Conservation (phyloP, 1,140 invertebrate species). For the Danaus melanippus region DNA sequence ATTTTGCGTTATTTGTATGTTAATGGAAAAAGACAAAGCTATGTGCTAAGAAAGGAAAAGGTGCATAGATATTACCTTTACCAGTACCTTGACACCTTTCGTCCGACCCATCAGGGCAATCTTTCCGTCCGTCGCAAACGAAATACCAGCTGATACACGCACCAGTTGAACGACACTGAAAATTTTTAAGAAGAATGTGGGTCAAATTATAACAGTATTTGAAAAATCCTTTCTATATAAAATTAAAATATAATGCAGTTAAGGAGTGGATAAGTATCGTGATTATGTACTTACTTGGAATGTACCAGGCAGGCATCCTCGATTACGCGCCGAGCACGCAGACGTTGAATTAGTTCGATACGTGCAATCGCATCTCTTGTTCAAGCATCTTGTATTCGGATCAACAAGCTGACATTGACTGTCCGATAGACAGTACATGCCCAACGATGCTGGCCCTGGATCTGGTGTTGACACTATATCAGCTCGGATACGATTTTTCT, state of each 20-base stretch:
- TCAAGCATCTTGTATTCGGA: conserved; percentile 82
- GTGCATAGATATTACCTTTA: conserved; percentile 60
- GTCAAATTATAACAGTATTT: neutral
- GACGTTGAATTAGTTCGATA: conserved; percentile 68
- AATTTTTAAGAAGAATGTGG: conserved; percentile 16
- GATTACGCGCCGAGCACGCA: conserved; percentile 79
- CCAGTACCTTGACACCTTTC: conserved; percentile 78
- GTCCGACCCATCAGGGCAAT: conserved; percentile 89
- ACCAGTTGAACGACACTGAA: conserved; percentile 84
- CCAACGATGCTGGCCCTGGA: conserved; percentile 79
- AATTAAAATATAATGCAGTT: too few relatives aligned
- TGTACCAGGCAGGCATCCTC: conserved; percentile 85
- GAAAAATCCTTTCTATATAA: too few relatives aligned
- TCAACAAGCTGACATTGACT: conserved; percentile 86
- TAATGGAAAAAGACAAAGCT: too few relatives aligned
- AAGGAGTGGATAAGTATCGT: too few relatives aligned
- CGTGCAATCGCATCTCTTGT: conserved; percentile 86
- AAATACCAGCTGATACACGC: conserved; percentile 93
- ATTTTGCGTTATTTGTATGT: too few relatives aligned
- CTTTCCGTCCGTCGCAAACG: conserved; percentile 92
- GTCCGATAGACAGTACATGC: conserved; percentile 81
- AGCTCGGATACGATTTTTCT: conserved; percentile 52
- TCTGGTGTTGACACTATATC: conserved; percentile 35
- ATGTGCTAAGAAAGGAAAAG: conserved; percentile 35
- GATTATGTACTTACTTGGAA: conserved; percentile 78